These are phyloP conservation scores for Nothoprocta pentlandii DNA, from an alignment of 2,113 vertebrate genomes.

Conservation along the genomic window DNA sequence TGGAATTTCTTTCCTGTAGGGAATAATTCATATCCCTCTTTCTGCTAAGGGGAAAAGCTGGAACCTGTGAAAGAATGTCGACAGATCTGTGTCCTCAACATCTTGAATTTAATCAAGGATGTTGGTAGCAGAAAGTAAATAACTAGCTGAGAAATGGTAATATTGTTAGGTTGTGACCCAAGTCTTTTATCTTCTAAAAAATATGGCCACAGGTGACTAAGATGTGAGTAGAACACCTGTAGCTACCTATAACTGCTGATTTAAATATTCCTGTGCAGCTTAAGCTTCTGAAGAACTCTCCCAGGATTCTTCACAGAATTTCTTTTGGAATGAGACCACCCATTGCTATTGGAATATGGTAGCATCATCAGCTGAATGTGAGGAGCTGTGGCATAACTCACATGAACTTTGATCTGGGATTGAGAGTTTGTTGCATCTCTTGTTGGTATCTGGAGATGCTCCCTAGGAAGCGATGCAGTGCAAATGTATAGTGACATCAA, in stretches of 20 bases:
- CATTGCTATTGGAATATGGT: not conserved
- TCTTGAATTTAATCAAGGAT: not conserved
- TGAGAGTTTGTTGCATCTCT: not conserved
- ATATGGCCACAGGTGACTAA: not conserved
- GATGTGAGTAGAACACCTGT: not conserved
- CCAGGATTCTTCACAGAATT: not conserved
- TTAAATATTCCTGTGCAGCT: not conserved
- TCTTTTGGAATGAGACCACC: not conserved
- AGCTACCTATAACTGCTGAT: not conserved
- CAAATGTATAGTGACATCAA: not conserved
- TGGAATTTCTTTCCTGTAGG: not conserved
- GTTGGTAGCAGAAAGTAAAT: not conserved
- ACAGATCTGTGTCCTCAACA: not conserved
- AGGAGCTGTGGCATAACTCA: not conserved
- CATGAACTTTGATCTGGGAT: not conserved
- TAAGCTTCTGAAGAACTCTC: not conserved
- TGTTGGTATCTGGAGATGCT: not conserved
- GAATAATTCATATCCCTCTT: conserved; percentile 44
- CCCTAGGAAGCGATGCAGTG: not conserved
- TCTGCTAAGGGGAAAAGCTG: conserved; percentile 15
- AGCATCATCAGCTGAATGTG: not conserved
- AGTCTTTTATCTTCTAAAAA: not conserved
- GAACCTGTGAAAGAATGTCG: not conserved
- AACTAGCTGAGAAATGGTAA: not conserved
- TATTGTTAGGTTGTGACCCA: not conserved